Base-by-base conservation (phyloP, 2,797 vertebrate genomes). In the Hozukius guyotensis region DNA sequence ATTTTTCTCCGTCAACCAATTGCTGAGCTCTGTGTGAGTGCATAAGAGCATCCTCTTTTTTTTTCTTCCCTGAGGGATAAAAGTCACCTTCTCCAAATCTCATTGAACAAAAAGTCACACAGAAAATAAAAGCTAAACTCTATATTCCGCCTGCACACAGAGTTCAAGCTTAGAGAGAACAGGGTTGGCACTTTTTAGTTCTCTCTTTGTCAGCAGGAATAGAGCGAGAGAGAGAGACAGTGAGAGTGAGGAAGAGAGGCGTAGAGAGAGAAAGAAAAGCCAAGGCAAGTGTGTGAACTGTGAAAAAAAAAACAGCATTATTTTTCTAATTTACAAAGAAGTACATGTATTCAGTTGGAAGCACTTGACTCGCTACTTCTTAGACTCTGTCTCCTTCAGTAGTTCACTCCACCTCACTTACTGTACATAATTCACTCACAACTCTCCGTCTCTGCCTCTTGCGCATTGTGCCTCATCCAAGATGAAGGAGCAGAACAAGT, bases 41-140 rank as follows among this genome's bases (percentile, higher is more conserved):
- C 86, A 89, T 92, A 89, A 85, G 88, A 94, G 90, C 89, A 93
- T 93, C 89, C 88, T 91, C 81, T 81, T 88, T 77, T 85, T 80
- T 88, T 92, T 80, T 87, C 81, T 76, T 84, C 89, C 92, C 85
- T 70, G 13, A 90, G 93, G 93, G 92, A 94, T 95, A 91, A 92
- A 94, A 95, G 94, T 95, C 94, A 95, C 94, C 93, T 95, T 96
- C 94, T 93, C 89, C 87, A 95, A 95, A 95, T 94, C 95, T 94
- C 91, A 94, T 91, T 95, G 93, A 95, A 95, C 90, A 92, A 94
- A 95, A 94, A 94, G 93, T 94, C 93, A 92, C 87, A 92, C 74
- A 78, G 87, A 93, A 95, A 95, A 95, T 93, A 95, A 94, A 95
- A 94, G 92, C 92, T 90, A 93, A 90, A 93, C 92, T 93, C 92